Evolutionary conservation across 2,888 invertebrate genomes (phyloP), one percentile per base, ranked within the genome.

Genomic region (Aporophyla nigra): DNA sequence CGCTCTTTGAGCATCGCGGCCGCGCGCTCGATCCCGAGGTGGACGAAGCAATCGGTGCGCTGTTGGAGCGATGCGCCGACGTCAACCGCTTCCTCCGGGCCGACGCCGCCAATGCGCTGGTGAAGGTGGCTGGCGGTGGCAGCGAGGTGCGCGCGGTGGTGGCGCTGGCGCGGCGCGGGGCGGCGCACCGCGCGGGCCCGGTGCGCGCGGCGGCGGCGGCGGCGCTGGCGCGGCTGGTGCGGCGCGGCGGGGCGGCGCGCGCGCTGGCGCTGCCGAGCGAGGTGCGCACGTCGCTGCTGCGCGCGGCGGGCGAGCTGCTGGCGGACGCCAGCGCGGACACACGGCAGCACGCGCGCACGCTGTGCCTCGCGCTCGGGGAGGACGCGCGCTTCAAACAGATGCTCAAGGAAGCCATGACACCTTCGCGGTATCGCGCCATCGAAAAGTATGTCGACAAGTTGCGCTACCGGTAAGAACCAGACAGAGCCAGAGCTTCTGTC

Each of bases 81-180:
- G 99, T 99, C 12, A 99, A 99, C 95, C 98, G 98, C 87, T 99
- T 99, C 93, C 97, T 99, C 70, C 97, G 99, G 40, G 98, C 98
- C 54, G 99, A 99, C 94, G 98, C 99, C 5, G 98, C 98, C 76
- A 97, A 97, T 16, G 98, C 99, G 1, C 94, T 99, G 61, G 98
- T 98, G 88, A 97, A 97, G 21, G 98, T 99, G 97, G 98, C 99
- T 76, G 98, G 98, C 76, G 97, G 98, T 79, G 97, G 98, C 27
- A 97, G 98, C 49, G 97, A 98, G 10, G 95, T 97, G 10, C 97
- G 98, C 86, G 97, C 98, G 0, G 97, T 98, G 4, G 95, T 97
- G 46, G 97, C 98, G 16, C 93, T 99, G 72, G 97, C 98, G 10
- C 94, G 97, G 54, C 97, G 98, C 78, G 98, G 99, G 0, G 97